Conservation (phyloP, 64 coral and sea anemone genomes). For the Cladopsammia gracilis region DNA sequence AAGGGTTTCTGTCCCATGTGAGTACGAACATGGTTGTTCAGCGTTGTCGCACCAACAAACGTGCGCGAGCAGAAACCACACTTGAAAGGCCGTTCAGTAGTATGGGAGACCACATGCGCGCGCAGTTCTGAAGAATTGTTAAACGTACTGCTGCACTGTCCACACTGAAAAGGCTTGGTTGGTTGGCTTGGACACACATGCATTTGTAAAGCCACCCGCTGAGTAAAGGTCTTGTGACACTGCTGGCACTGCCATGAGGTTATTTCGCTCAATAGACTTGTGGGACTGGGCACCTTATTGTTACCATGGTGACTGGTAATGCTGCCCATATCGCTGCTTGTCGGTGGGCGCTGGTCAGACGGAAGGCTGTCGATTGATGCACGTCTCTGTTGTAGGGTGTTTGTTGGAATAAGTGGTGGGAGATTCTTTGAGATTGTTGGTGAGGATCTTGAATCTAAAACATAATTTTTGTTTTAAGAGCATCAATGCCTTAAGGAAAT, state of each 20-base stretch:
- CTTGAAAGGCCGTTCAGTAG: conserved; percentile 71
- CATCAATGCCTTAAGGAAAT: too few species aligned
- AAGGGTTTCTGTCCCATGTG: conserved; percentile 77
- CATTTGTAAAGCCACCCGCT: conserved; percentile 61
- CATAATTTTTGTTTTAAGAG: too few species aligned
- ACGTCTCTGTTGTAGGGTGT: neutral
- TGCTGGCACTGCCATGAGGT: conserved; percentile 63
- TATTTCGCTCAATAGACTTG: conserved; percentile 10
- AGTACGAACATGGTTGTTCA: conserved; percentile 74
- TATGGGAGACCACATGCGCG: conserved; percentile 51
- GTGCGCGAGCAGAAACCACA: conserved; percentile 76
- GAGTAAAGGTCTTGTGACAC: conserved; percentile 64
- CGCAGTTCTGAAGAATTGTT: conserved; percentile 69
- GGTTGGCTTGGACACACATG: conserved; percentile 56
- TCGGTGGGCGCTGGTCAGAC: neutral
- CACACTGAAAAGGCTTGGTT: conserved; percentile 71
- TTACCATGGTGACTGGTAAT: neutral
- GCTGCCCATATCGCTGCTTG: neutral
- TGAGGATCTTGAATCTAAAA: neutral
- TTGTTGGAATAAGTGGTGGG: conserved; percentile 9
- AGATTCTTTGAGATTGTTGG: neutral
- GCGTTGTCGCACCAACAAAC: conserved; percentile 70
- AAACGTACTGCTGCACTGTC: conserved; percentile 63
- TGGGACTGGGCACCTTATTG: neutral
- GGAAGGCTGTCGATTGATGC: neutral